Evolutionary conservation across 2,113 vertebrate genomes (phyloP).

Genomic region (Ovis canadensis): DNA sequence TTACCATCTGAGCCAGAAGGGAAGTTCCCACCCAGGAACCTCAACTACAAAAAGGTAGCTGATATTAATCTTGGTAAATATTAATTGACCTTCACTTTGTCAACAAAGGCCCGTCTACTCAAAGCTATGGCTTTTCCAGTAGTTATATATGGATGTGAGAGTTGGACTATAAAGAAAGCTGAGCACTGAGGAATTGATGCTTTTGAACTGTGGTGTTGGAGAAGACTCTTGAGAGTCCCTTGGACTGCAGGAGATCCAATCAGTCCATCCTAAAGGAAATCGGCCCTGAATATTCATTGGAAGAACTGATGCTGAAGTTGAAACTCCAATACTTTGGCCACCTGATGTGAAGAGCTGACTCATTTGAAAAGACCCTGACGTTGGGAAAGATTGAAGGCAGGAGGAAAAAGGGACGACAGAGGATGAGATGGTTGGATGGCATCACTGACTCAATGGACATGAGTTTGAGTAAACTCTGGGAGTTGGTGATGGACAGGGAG

Average conservation of each 20-base stretch:
- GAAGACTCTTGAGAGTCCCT: background rate
- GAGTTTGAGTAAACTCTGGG: background rate
- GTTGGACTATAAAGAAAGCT: background rate
- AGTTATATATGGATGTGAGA: background rate
- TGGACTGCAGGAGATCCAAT: background rate
- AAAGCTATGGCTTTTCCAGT: background rate
- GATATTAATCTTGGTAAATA: background rate
- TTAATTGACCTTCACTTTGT: background rate
- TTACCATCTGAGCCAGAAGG: too few relatives aligned
- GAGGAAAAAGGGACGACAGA: background rate
- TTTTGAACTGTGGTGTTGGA: background rate
- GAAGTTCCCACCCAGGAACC: too few relatives aligned
- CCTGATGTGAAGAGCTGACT: background rate
- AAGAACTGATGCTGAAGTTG: background rate
- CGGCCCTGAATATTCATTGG: background rate
- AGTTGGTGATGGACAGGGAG: background rate
- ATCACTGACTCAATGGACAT: background rate
- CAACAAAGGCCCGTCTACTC: background rate
- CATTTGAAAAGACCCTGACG: background rate
- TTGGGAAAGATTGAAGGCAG: background rate
- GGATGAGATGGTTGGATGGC: background rate
- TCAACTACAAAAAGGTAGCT: background rate
- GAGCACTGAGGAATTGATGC: rapidly evolving
- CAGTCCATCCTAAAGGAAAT: background rate
- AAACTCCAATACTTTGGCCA: background rate